These are phyloP conservation scores for Tetrao urogallus DNA, from an alignment of 2,113 vertebrate species.

Conservation along the genomic window DNA sequence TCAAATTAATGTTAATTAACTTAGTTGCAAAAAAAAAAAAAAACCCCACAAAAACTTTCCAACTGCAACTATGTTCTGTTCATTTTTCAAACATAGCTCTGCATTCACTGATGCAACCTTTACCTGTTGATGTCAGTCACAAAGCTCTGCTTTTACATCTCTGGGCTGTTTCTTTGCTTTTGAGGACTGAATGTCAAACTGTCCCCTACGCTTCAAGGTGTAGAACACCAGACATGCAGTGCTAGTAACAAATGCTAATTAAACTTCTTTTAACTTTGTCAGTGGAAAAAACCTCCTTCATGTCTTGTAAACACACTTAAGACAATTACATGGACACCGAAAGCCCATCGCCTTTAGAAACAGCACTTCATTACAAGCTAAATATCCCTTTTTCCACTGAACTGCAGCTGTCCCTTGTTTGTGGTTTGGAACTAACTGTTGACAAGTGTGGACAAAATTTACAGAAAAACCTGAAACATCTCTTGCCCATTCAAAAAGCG, in stretches of 20 bases:
- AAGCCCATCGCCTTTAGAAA: too few species aligned
- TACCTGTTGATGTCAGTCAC: neutral
- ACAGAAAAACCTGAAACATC: neutral
- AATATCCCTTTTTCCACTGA: neutral
- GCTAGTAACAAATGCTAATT: accelerated
- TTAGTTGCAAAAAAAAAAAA: too few species aligned
- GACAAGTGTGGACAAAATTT: neutral
- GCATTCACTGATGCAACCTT: neutral
- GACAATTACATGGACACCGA: too few species aligned
- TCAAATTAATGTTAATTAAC: neutral
- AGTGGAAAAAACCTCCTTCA: neutral
- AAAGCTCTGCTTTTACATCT: neutral
- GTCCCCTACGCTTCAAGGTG: neutral
- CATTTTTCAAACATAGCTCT: neutral
- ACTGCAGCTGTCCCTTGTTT: neutral
- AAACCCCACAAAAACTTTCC: too few species aligned
- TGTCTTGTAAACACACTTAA: too few species aligned
- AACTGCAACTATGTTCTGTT: neutral
- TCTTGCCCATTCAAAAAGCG: neutral
- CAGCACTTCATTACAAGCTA: too few species aligned
- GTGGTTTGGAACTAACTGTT: neutral
- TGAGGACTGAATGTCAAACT: neutral
- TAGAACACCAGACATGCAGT: neutral
- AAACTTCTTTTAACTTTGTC: accelerated
- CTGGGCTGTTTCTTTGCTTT: neutral